Conservation (phyloP, 2,797 vertebrate species). For the Eupleurogrammus muticus region DNA sequence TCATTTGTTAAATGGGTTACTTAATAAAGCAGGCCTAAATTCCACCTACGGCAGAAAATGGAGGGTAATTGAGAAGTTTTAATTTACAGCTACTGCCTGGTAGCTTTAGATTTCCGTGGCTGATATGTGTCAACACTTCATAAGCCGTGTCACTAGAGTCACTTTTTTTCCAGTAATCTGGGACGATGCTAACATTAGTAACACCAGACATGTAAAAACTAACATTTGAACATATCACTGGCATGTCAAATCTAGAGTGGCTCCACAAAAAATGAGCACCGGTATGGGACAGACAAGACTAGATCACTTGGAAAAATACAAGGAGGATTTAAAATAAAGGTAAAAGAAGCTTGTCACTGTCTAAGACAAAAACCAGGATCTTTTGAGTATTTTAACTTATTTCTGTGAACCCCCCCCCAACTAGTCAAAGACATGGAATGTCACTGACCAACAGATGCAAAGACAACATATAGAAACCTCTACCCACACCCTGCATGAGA, state of each 20-base stretch:
- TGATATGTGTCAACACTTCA: not conserved
- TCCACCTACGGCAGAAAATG: conserved; percentile 19
- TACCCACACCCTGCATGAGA: conserved; percentile 26
- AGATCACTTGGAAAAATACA: not conserved
- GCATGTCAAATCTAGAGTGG: conserved; percentile 41
- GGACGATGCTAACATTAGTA: not conserved
- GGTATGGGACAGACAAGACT: not conserved
- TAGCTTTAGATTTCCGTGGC: not conserved
- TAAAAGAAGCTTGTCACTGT: not conserved
- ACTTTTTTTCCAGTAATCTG: conserved; percentile 16
- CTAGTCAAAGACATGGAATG: not conserved
- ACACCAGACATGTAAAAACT: conserved; percentile 44
- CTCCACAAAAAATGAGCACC: conserved; percentile 16
- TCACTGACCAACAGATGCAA: conserved; percentile 1
- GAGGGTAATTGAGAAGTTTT: not conserved
- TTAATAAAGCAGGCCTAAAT: conserved; percentile 33
- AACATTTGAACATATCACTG: conserved; percentile 53
- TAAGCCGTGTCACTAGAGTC: not conserved
- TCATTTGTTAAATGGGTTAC: conserved; percentile 35
- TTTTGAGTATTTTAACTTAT: not conserved
- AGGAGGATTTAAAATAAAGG: not conserved
- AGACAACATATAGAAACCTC: not conserved
- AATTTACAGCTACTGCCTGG: not conserved
- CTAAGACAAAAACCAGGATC: conserved; percentile 6
- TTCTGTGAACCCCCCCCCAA: conserved; percentile 2